Percentiles rank a stretch among this genome's conserved stretches.
These are phyloP conservation scores for Ommatoiulus sabulosus DNA, from an alignment of 2,888 invertebrate genomes.

Conservation along the genomic window DNA sequence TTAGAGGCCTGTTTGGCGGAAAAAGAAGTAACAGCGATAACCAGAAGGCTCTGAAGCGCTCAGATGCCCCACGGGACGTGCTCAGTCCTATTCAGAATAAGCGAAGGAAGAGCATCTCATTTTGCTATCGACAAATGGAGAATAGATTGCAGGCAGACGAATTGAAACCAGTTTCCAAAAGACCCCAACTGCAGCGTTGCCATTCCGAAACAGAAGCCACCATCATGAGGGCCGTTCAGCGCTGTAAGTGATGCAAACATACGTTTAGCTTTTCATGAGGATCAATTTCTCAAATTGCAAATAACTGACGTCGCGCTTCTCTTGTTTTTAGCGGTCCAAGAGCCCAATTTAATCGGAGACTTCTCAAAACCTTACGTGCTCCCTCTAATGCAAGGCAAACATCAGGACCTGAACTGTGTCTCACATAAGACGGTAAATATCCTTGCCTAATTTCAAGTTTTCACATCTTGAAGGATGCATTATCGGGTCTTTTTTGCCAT, in stretches of 20 bases:
- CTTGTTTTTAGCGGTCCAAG: constrained; percentile 68
- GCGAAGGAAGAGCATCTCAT: constrained; percentile 66
- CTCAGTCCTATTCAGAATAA: constrained; percentile 70
- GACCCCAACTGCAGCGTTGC: constrained; percentile 69
- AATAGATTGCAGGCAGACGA: background rate
- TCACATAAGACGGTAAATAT: constrained; percentile 79
- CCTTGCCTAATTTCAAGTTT: too few species aligned
- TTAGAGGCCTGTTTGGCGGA: constrained; percentile 53
- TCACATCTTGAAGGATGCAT: too few species aligned
- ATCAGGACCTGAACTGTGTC: constrained; percentile 84
- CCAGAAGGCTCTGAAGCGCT: constrained; percentile 73
- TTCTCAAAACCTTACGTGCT: constrained; percentile 80
- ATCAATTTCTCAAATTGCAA: background rate
- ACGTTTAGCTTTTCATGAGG: constrained; percentile 58
- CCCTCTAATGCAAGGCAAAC: constrained; percentile 75
- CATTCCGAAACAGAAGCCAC: constrained; percentile 82
- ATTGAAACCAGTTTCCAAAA: constrained; percentile 21
- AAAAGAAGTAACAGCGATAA: constrained; percentile 37
- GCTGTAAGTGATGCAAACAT: constrained; percentile 70
- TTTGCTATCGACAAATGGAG: background rate
- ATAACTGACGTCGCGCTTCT: background rate
- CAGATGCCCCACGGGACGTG: constrained; percentile 74
- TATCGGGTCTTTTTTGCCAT: too few species aligned
- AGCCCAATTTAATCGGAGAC: constrained; percentile 86
- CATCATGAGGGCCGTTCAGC: constrained; percentile 78